Evolutionary conservation across 1,140 invertebrate genomes (phyloP).

Genomic region (Drosophila equinoxialis): DNA sequence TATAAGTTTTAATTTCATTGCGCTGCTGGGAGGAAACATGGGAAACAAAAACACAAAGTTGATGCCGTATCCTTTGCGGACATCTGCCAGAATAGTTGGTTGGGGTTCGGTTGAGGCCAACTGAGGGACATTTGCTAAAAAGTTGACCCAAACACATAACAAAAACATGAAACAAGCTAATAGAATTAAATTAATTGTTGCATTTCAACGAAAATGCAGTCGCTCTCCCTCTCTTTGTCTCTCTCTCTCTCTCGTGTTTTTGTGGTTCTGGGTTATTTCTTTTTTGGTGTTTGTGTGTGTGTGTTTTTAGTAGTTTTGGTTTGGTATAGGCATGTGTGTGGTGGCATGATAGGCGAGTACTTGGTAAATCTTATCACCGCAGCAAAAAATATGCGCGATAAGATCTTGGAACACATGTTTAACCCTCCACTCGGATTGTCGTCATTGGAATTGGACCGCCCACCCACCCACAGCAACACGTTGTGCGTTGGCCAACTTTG

Average conservation of each 20-base stretch:
- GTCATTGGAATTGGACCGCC: conserved; percentile 12
- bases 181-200: conserved; percentile 5
- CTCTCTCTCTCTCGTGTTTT: background rate
- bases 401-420: conserved; percentile 16
- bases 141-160: background rate
- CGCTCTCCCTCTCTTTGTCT: background rate
- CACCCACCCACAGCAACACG: background rate
- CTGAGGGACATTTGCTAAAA: background rate
- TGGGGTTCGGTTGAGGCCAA: background rate
- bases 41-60: background rate
- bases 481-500: conserved; percentile 12
- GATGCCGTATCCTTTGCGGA: background rate
- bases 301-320: background rate
- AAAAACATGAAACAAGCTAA: background rate
- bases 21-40: background rate
- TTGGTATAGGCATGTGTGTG: conserved; percentile 6
- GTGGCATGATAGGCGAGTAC: conserved; percentile 6
- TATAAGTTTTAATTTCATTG: conserved; percentile 7
- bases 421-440: conserved; percentile 18
- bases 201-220: background rate
- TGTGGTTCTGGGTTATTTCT: background rate
- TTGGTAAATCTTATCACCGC: conserved; percentile 6
- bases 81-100: background rate
- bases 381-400: conserved; percentile 7
- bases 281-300: background rate